phyloP scores from a whole-genome alignment of 30 jellyfish, hydroid and myxozoan species.

The Cassiopea andromeda region DNA sequence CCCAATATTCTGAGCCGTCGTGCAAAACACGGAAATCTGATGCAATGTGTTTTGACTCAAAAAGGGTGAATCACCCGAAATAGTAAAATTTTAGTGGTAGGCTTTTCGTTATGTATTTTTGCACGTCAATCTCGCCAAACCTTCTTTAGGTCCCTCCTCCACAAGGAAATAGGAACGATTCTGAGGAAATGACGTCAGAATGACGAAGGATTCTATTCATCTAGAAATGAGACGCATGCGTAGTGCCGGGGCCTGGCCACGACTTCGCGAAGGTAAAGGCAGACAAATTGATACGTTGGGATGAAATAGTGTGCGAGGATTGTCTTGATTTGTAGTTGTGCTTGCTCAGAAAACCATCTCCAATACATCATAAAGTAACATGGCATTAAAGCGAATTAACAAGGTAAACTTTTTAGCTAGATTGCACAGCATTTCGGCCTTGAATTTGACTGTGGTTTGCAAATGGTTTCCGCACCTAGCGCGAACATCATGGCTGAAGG shows the following conservation, averaged over 20 bases:
- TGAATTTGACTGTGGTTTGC: slow-evolving; percentile 15
- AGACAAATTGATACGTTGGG: slow-evolving; percentile 20
- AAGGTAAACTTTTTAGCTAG: slow-evolving; percentile 44
- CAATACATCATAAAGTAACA: slow-evolving; percentile 24
- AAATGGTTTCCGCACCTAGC: slow-evolving; percentile 47
- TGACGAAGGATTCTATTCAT: slow-evolving; percentile 44
- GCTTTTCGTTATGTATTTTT: too few relatives aligned
- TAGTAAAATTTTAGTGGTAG: too few relatives aligned
- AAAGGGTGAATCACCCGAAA: too few relatives aligned
- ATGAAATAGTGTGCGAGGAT: slow-evolving; percentile 18
- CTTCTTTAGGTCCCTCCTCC: not conserved
- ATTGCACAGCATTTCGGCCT: slow-evolving; percentile 9
- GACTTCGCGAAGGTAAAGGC: slow-evolving; percentile 38
- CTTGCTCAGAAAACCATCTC: slow-evolving; percentile 1
- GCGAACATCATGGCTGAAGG: slow-evolving; percentile 28
- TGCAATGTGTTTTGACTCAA: too few relatives aligned
- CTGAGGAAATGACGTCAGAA: slow-evolving; percentile 65
- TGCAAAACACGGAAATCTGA: too few relatives aligned
- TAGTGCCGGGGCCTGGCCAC: slow-evolving; percentile 73
- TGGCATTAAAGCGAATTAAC: slow-evolving; percentile 66
- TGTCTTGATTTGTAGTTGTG: slow-evolving; percentile 27
- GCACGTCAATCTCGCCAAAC: too few relatives aligned
- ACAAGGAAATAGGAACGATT: not conserved
- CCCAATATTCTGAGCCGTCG: too few relatives aligned
- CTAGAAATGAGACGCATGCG: slow-evolving; percentile 56